Evolutionary conservation across 2,113 vertebrate genomes (phyloP).

Genomic region (Calidris pygmaea): DNA sequence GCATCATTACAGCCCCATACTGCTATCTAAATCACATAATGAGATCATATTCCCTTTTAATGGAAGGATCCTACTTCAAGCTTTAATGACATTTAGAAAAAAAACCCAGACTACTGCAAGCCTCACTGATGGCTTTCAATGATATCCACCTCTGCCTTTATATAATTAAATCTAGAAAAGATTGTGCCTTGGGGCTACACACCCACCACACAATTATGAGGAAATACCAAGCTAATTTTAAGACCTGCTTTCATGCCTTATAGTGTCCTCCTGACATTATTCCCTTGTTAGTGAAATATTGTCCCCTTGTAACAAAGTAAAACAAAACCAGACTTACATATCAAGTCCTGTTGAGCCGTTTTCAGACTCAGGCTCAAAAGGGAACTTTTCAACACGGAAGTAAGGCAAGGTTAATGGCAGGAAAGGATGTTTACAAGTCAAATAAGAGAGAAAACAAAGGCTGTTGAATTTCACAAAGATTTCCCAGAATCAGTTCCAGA

Average conservation of each 20-base stretch:
- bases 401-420: background rate
- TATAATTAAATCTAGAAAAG: conserved; percentile 31
- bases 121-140: conserved; percentile 17
- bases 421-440: background rate
- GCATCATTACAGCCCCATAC: background rate
- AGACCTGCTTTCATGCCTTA: conserved; percentile 2
- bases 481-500: background rate
- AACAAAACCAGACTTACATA: background rate
- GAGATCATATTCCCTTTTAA: conserved; percentile 35
- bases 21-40: conserved; percentile 24
- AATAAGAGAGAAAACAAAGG: background rate
- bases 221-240: conserved; percentile 44
- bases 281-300: background rate
- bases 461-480: background rate
- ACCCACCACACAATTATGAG: background rate
- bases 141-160: conserved; percentile 36
- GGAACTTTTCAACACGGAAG: background rate
- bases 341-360: background rate
- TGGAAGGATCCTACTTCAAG: conserved; percentile 20
- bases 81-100: conserved; percentile 42
- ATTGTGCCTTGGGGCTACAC: conserved; percentile 9
- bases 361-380: background rate
- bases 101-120: background rate
- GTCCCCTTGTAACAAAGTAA: background rate
- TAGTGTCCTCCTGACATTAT: background rate